Evolutionary conservation across 2,113 vertebrate species (phyloP).

Genomic region (Gavia stellata): DNA sequence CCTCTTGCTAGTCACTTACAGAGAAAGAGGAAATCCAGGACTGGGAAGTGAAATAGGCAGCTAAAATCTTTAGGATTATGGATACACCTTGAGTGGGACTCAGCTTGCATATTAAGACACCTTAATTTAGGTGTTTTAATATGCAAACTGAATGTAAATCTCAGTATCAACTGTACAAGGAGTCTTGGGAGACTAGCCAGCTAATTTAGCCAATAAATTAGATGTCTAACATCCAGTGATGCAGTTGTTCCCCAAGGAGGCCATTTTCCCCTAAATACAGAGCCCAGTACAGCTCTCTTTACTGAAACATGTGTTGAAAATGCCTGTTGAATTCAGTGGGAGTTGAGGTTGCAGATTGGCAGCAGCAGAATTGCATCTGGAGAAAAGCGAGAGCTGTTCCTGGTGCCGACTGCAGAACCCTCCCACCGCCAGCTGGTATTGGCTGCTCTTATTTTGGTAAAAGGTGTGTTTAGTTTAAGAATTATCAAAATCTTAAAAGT

Average conservation of each 20-base stretch:
- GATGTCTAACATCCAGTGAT: neutral
- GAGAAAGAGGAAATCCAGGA: neutral
- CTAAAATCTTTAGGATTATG: neutral
- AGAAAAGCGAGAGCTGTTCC: neutral
- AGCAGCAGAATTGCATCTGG: neutral
- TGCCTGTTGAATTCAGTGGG: neutral
- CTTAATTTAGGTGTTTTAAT: neutral
- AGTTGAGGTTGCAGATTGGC: neutral
- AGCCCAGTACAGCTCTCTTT: neutral
- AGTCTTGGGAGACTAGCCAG: neutral
- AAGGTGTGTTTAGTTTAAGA: neutral
- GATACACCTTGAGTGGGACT: neutral
- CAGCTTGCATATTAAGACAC: neutral
- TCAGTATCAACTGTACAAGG: neutral
- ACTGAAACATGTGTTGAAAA: rapidly evolving
- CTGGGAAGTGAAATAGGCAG: neutral
- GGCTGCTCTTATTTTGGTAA: neutral
- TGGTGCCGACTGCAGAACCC: neutral
- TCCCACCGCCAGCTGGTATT: rapidly evolving
- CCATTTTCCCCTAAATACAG: neutral
- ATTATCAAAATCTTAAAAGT: neutral
- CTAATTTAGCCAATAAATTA: neutral
- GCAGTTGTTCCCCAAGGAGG: neutral
- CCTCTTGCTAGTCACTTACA: too few relatives aligned
- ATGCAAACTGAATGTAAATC: neutral